These are phyloP conservation scores for Tychaedon coryphoeus DNA, from an alignment of 2,113 vertebrate species.

Conservation along the genomic window DNA sequence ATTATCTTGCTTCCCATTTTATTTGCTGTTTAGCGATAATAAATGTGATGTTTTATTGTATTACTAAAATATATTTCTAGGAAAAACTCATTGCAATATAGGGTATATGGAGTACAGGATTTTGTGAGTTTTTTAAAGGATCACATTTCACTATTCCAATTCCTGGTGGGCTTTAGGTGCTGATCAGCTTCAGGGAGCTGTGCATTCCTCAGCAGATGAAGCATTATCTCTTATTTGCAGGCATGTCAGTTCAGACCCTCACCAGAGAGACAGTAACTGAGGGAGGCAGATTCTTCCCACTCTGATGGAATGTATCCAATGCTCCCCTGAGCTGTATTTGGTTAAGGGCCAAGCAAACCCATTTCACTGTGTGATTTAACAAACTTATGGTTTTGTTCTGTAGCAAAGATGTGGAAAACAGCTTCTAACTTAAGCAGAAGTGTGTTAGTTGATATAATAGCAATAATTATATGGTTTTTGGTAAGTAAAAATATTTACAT, in stretches of 20 bases:
- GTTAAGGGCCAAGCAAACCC: background rate
- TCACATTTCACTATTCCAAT: background rate
- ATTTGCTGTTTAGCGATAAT: background rate
- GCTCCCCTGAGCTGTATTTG: rapidly evolving
- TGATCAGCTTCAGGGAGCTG: background rate
- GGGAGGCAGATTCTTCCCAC: background rate
- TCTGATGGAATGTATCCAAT: too few relatives aligned
- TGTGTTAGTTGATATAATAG: background rate
- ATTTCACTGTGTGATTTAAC: background rate
- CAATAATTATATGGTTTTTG: background rate
- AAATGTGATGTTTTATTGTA: background rate
- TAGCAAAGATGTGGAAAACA: background rate
- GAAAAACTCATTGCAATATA: background rate
- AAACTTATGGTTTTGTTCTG: background rate
- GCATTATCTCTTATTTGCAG: background rate
- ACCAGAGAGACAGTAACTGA: background rate
- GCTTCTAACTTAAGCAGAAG: background rate
- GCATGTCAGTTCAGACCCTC: background rate
- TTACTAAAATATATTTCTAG: background rate
- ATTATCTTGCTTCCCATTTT: background rate
- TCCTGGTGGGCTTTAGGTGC: background rate
- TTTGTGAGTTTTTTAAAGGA: background rate
- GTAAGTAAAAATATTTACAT: background rate
- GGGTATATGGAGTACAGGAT: background rate
- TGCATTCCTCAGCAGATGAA: background rate